phyloP scores from a whole-genome alignment of 1,140 invertebrate species.

The Formica exsecta region DNA sequence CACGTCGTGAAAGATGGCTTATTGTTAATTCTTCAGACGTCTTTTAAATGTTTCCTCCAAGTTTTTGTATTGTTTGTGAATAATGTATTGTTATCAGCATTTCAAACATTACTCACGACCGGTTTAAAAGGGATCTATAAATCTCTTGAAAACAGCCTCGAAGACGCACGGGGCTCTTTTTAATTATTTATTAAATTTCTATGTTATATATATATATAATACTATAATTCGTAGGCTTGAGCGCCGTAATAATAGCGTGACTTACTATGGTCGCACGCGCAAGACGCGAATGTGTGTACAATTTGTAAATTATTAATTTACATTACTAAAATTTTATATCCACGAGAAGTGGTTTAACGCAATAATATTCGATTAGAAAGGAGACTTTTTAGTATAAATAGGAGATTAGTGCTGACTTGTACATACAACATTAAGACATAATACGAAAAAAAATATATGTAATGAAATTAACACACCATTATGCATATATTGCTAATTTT shows the following conservation, averaged over 20 bases:
- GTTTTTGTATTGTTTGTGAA: background rate
- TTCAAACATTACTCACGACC: background rate
- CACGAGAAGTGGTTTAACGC: conserved; percentile 76
- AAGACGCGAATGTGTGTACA: conserved; percentile 81
- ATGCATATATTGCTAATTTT: conserved; percentile 1
- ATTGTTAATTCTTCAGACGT: background rate
- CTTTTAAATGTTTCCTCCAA: background rate
- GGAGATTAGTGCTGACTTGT: conserved; percentile 82
- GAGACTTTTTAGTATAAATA: conserved; percentile 63
- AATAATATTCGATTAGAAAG: conserved; percentile 77
- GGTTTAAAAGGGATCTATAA: conserved; percentile 15
- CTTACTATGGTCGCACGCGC: conserved; percentile 15
- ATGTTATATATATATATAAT: conserved; percentile 58
- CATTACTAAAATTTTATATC: conserved; percentile 74
- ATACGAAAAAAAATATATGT: conserved; percentile 77
- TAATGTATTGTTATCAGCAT: background rate
- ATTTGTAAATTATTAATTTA: conserved; percentile 83
- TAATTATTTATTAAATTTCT: conserved; percentile 79
- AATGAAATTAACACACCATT: conserved; percentile 67
- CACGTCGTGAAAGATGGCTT: background rate
- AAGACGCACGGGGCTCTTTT: conserved; percentile 56
- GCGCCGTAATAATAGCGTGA: conserved; percentile 59
- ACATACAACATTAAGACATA: conserved; percentile 83
- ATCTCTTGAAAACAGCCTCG: conserved; percentile 37
- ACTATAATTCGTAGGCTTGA: conserved; percentile 65